A percentile compares a stretch with the other conserved stretches of the same genome.
phyloP scores from a whole-genome alignment of 30 jellyfish, hydroid and myxozoan genomes.

The Calvadosia cruxmelitensis region DNA sequence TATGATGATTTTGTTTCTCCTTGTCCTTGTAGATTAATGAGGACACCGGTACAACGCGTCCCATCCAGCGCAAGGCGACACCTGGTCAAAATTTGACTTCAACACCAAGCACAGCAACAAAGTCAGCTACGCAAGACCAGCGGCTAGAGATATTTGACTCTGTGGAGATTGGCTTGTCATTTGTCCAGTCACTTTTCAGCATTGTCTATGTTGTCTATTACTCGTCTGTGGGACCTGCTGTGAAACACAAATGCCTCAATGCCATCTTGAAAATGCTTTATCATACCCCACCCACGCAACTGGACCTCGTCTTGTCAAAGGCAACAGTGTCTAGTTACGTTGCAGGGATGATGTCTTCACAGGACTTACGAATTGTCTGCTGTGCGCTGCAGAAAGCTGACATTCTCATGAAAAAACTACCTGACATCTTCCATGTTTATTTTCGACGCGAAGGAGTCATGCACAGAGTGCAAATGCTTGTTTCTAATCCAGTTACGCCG shows the following conservation, averaged over 20 bases:
- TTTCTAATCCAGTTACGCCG: not conserved
- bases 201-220: slow-evolving; percentile 80
- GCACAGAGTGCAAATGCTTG: slow-evolving; percentile 53
- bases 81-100: slow-evolving; percentile 29
- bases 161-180: slow-evolving; percentile 29
- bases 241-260: slow-evolving; percentile 69
- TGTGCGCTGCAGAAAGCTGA: slow-evolving; percentile 89
- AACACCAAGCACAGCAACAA: slow-evolving; percentile 10
- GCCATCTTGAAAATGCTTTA: slow-evolving; percentile 75
- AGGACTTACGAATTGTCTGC: slow-evolving; percentile 61
- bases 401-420: slow-evolving; percentile 68
- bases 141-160: slow-evolving; percentile 35
- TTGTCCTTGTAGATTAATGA: slow-evolving; percentile 83
- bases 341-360: slow-evolving; percentile 94
- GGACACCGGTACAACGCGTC: slow-evolving; percentile 90
- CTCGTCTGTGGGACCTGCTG: slow-evolving; percentile 97
- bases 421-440: slow-evolving; percentile 74
- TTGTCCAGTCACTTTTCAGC: slow-evolving; percentile 50
- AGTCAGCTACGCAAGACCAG: slow-evolving; percentile 35
- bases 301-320: slow-evolving; percentile 39
- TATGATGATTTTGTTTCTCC: too few relatives aligned
- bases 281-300: slow-evolving; percentile 40
- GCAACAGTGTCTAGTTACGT: slow-evolving; percentile 79
- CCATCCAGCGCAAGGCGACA: slow-evolving; percentile 78
- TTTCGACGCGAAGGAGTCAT: slow-evolving; percentile 93